These are phyloP conservation scores for Sebastes vulpes DNA, from an alignment of 2,797 vertebrate genomes.

Conservation along the genomic window DNA sequence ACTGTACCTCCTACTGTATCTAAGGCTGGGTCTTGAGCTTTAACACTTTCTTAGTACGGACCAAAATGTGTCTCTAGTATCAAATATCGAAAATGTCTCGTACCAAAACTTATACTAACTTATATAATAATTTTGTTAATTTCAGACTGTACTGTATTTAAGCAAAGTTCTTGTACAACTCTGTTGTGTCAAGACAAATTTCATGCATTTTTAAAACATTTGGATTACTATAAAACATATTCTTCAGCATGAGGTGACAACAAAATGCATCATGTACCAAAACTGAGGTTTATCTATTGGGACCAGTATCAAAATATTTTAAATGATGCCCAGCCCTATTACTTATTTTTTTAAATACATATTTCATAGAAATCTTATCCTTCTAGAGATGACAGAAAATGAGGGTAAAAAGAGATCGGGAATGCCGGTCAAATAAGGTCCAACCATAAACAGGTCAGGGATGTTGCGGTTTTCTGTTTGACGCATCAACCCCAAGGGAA, in stretches of 20 bases:
- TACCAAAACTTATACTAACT: neutral
- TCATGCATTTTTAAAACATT: neutral
- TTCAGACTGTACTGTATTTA: neutral
- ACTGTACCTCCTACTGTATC: neutral
- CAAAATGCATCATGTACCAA: neutral
- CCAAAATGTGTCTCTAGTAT: neutral
- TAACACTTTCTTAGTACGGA: neutral
- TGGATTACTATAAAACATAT: neutral
- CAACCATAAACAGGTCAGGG: neutral
- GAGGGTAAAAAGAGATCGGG: neutral
- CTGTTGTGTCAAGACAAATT: neutral
- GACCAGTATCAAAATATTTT: neutral
- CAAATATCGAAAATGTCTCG: neutral
- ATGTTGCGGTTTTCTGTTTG: neutral
- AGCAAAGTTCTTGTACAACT: neutral
- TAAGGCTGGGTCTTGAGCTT: too few species aligned
- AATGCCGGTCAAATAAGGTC: neutral
- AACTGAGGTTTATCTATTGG: neutral
- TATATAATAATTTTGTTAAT: neutral
- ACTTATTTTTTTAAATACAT: neutral
- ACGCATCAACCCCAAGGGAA: neutral
- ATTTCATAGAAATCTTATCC: neutral
- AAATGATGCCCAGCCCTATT: neutral
- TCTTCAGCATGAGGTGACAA: neutral
- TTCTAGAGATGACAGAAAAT: neutral